Conservation (phyloP, 1,140 invertebrate species). For the Neelides sp. region DNA sequence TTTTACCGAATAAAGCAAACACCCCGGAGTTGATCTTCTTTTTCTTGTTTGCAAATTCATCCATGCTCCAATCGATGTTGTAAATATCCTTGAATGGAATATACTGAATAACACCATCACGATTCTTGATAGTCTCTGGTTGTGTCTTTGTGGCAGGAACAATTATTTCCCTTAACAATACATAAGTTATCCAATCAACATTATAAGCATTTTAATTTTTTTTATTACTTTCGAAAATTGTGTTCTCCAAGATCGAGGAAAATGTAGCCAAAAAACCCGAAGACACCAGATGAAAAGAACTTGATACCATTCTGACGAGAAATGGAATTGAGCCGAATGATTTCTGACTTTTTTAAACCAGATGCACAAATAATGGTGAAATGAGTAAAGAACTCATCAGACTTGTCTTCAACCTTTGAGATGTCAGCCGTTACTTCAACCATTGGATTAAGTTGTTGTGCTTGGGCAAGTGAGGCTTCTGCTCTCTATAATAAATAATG, state of each 20-base stretch:
- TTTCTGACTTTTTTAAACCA: constrained; percentile 52
- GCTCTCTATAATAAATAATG: constrained; percentile 54
- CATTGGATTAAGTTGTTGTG: constrained; percentile 80
- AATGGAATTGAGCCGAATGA: constrained; percentile 61
- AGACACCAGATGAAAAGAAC: constrained; percentile 82
- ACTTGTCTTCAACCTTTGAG: constrained; percentile 45
- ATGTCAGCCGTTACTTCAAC: constrained; percentile 66
- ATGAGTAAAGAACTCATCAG: constrained; percentile 52
- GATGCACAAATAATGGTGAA: constrained; percentile 71
- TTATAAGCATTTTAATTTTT: constrained; percentile 51
- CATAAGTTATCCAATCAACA: not conserved
- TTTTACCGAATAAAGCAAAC: constrained; percentile 30
- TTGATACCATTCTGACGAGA: constrained; percentile 66
- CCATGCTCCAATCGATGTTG: constrained; percentile 47
- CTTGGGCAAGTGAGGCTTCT: constrained; percentile 58
- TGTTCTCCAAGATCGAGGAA: constrained; percentile 79
- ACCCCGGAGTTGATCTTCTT: constrained; percentile 38
- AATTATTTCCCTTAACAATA: constrained; percentile 37
- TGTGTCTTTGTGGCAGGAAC: constrained; percentile 38
- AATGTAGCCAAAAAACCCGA: constrained; percentile 83
- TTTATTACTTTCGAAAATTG: too few species aligned
- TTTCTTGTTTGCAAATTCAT: constrained; percentile 36
- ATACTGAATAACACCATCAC: constrained; percentile 39
- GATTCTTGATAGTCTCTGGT: constrained; percentile 17
- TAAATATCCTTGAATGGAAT: constrained; percentile 55